These are phyloP conservation scores for Bubo bubo DNA, from an alignment of 2,113 vertebrate genomes.

Conservation along the genomic window DNA sequence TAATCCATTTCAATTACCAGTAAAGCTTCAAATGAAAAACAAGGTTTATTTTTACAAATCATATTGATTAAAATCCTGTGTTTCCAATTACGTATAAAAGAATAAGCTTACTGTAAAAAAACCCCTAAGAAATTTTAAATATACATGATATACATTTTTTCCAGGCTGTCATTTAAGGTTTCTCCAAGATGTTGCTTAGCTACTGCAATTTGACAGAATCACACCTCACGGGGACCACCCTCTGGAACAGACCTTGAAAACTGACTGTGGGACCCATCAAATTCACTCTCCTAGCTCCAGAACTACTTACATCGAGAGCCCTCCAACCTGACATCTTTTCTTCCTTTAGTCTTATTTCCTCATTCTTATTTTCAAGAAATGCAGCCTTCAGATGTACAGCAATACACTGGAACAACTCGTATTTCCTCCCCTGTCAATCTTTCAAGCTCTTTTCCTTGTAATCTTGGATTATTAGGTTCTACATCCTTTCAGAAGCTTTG, in stretches of 20 bases:
- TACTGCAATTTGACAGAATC: not conserved
- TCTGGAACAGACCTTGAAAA: not conserved
- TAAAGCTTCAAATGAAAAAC: not conserved
- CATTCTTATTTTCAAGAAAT: not conserved
- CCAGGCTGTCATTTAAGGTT: not conserved
- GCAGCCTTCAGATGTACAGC: not conserved
- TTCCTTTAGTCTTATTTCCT: not conserved
- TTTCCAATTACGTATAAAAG: not conserved
- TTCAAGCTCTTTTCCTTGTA: not conserved
- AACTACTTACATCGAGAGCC: not conserved
- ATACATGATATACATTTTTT: not conserved
- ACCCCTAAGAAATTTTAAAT: not conserved
- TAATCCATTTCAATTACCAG: not conserved
- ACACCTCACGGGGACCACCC: not conserved
- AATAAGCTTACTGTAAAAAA: not conserved
- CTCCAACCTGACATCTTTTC: not conserved
- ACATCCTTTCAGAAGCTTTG: not conserved
- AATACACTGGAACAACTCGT: not conserved
- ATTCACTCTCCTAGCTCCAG: not conserved
- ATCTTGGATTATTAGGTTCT: not conserved
- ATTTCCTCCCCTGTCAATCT: not conserved
- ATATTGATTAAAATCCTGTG: not conserved
- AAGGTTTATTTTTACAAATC: not conserved
- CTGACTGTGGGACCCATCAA: not conserved
- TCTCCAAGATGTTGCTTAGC: not conserved